Percentiles rank a stretch among this genome's conserved stretches.
These are phyloP conservation scores for Macrochelys suwanniensis DNA, from an alignment of 2,797 vertebrate species.

Conservation along the genomic window DNA sequence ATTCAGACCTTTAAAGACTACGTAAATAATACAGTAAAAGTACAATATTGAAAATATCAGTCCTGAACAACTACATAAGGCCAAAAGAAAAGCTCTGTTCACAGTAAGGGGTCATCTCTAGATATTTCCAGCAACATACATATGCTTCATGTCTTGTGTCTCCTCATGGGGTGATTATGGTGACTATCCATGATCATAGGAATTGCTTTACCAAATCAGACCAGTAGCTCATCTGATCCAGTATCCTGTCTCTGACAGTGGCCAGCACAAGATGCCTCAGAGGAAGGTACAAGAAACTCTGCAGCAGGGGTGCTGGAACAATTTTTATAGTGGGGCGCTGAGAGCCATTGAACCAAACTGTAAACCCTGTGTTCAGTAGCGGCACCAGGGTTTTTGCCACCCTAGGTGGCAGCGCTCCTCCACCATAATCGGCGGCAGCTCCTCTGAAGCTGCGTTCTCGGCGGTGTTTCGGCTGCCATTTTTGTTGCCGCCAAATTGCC, in stretches of 20 bases:
- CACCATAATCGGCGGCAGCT: too few species aligned
- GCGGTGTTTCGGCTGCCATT: too few species aligned
- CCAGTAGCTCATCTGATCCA: neutral
- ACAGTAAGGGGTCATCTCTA: neutral
- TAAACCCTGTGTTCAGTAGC: too few species aligned
- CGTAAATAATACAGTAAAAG: constrained; percentile 4
- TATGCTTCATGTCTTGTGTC: fast-evolving
- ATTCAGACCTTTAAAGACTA: constrained; percentile 36
- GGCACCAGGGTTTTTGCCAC: too few species aligned
- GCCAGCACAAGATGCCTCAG: neutral
- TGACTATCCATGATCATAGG: neutral
- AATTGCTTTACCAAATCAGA: neutral
- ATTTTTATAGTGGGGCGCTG: too few species aligned
- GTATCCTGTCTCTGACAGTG: neutral
- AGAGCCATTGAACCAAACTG: too few species aligned
- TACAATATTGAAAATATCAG: neutral
- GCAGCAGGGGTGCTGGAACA: too few species aligned
- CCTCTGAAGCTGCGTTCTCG: too few species aligned
- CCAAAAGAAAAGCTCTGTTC: neutral
- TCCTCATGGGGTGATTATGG: neutral
- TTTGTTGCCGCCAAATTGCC: too few species aligned
- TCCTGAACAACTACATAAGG: neutral
- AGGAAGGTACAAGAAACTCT: neutral
- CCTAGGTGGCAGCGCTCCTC: too few species aligned
- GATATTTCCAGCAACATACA: neutral